These are phyloP conservation scores for Pteropus alecto DNA, from an alignment of 2,113 vertebrate genomes.

Conservation along the genomic window DNA sequence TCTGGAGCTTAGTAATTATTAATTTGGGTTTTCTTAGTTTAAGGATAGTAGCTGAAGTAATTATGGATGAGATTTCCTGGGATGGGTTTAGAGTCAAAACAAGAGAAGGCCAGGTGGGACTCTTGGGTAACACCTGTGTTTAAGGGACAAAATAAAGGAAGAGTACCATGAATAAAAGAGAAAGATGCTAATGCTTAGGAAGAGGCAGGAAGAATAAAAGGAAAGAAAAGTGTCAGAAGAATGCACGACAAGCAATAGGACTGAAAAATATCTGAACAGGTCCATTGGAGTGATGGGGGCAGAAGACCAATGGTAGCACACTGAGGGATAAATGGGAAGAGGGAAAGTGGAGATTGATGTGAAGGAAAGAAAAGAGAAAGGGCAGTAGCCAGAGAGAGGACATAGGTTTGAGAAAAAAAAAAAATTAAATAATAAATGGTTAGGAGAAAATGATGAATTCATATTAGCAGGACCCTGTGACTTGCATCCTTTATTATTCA, in stretches of 20 bases:
- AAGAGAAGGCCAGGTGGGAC: not conserved
- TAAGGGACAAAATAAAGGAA: not conserved
- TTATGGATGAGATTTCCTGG: not conserved
- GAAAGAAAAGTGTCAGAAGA: not conserved
- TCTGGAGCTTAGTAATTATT: not conserved
- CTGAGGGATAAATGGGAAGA: not conserved
- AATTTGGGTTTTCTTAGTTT: not conserved
- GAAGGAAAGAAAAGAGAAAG: not conserved
- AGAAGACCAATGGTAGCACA: not conserved
- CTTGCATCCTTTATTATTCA: conserved; percentile 47
- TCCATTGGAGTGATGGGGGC: not conserved
- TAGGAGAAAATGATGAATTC: conserved; percentile 15
- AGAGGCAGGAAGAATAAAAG: not conserved
- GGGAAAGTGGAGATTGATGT: not conserved
- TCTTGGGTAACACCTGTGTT: not conserved
- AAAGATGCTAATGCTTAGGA: not conserved
- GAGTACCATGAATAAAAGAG: not conserved
- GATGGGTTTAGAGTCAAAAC: not conserved
- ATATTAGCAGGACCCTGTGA: conserved; percentile 4
- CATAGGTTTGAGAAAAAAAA: not conserved
- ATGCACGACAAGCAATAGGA: not conserved
- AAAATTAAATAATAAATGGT: not conserved
- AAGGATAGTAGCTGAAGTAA: not conserved
- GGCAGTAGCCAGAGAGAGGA: not conserved
- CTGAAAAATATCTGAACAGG: not conserved